A percentile compares a stretch with the other conserved stretches of the same genome.
phyloP scores from a whole-genome alignment of 2,113 vertebrate species.

The Tursiops truncatus region DNA sequence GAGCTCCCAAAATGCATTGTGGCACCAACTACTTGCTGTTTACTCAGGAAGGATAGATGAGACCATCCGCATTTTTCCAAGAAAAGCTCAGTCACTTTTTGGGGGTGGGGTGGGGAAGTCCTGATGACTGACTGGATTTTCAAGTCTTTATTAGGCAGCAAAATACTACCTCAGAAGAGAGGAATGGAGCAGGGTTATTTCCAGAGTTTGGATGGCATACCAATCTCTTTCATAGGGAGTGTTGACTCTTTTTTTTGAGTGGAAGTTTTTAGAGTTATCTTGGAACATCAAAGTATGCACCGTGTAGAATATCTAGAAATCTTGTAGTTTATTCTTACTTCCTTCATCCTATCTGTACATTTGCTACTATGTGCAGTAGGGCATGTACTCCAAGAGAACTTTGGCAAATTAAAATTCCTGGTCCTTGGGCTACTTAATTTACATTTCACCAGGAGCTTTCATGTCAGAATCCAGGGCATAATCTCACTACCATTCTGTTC shows the following conservation, averaged over 20 bases:
- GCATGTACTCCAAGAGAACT: neutral
- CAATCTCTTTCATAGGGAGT: neutral
- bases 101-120: neutral
- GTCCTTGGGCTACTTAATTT: neutral
- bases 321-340: neutral
- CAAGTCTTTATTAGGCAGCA: neutral
- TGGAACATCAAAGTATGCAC: neutral
- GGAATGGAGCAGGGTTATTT: slow-evolving; percentile 5
- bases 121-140: neutral
- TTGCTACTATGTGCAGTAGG: neutral
- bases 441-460: neutral
- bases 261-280: slow-evolving; percentile 6
- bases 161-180: neutral
- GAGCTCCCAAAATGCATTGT: neutral
- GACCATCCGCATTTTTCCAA: neutral
- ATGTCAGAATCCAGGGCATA: neutral
- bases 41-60: neutral
- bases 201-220: neutral
- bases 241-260: neutral
- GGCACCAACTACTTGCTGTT: neutral
- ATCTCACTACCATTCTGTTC: neutral
- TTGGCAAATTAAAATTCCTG: neutral
- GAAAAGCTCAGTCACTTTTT: neutral
- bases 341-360: neutral
- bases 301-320: neutral